These are phyloP conservation scores for Bubo blakistoni DNA, from an alignment of 2,113 vertebrate genomes.

Conservation along the genomic window DNA sequence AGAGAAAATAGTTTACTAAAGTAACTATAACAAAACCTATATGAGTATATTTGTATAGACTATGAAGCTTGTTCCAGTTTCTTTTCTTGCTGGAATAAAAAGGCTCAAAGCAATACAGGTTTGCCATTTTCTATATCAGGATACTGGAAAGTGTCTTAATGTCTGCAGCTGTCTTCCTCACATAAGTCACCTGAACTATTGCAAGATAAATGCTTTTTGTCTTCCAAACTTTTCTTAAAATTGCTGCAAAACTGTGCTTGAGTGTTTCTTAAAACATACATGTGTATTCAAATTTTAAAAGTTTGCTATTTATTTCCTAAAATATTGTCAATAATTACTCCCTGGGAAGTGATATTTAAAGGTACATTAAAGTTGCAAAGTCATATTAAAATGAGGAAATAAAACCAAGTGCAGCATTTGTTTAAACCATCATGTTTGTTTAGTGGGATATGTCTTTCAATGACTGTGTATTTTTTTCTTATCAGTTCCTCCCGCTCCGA, in stretches of 20 bases:
- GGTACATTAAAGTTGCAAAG: background rate
- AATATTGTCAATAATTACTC: background rate
- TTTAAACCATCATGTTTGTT: background rate
- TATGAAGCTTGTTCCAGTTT: background rate
- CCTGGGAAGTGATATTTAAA: background rate
- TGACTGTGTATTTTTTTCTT: background rate
- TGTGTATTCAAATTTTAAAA: background rate
- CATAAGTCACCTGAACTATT: background rate
- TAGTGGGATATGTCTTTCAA: background rate
- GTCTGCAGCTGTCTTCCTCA: background rate
- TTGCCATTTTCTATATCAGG: background rate
- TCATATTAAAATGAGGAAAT: background rate
- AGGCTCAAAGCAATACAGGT: background rate
- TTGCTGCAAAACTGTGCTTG: background rate
- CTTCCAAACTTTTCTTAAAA: background rate
- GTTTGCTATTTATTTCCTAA: background rate
- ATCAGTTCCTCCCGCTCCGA: background rate
- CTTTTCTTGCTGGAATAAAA: background rate
- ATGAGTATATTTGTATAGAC: background rate
- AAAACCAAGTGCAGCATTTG: background rate
- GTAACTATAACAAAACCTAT: background rate
- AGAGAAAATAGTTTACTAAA: background rate
- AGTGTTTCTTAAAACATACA: background rate
- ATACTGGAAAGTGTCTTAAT: background rate
- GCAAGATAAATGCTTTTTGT: background rate